These are phyloP conservation scores for Magallana nippona DNA, from an alignment of 2,888 invertebrate genomes.

Conservation along the genomic window DNA sequence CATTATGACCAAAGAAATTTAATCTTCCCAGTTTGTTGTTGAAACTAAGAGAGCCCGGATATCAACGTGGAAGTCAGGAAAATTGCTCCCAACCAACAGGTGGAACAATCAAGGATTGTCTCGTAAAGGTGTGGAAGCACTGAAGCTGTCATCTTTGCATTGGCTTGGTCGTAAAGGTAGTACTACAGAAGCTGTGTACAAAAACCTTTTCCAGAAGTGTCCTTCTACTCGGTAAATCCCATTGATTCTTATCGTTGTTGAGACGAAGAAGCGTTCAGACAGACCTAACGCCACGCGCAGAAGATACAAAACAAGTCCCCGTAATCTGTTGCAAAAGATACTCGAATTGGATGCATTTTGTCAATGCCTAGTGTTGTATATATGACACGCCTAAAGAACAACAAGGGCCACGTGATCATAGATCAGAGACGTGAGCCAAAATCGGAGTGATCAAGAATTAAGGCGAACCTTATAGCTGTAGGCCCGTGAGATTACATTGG, in stretches of 20 bases:
- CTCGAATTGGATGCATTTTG: neutral
- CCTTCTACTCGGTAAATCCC: neutral
- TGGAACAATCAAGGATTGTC: neutral
- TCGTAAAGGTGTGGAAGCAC: neutral
- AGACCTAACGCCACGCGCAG: neutral
- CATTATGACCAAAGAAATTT: neutral
- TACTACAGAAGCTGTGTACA: neutral
- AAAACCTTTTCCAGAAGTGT: neutral
- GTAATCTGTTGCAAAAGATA: conserved; percentile 11
- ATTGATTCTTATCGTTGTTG: neutral
- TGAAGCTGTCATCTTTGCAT: neutral
- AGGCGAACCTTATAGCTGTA: neutral
- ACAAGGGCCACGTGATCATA: neutral
- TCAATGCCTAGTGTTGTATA: neutral
- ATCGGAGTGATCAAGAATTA: neutral
- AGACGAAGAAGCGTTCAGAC: neutral
- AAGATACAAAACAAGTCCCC: neutral
- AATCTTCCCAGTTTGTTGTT: neutral
- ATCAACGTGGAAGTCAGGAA: neutral
- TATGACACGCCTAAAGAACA: neutral
- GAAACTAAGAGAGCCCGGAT: neutral
- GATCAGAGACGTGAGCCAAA: neutral
- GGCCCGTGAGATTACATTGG: neutral
- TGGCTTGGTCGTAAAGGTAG: neutral
- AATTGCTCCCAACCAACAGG: neutral